These are phyloP conservation scores for Mythimna ferrago DNA, from an alignment of 2,888 invertebrate species.

Conservation along the genomic window DNA sequence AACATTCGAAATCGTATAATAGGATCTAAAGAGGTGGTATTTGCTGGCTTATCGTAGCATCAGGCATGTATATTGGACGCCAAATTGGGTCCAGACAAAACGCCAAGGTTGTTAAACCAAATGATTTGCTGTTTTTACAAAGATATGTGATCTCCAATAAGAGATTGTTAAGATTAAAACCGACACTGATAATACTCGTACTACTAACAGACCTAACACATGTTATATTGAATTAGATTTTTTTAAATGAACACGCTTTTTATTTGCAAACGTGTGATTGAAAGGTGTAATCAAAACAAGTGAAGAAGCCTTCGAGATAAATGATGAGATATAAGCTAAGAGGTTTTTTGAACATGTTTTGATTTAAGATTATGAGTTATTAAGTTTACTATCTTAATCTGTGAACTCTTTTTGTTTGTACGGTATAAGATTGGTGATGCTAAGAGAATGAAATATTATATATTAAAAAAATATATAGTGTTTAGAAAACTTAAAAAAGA, in stretches of 20 bases:
- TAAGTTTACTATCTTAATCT: slow-evolving; percentile 40
- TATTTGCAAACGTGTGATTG: slow-evolving; percentile 31
- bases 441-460: neutral
- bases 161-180: slow-evolving; percentile 39
- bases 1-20: neutral
- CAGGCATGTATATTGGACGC: slow-evolving; percentile 8
- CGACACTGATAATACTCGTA: slow-evolving; percentile 21
- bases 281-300: slow-evolving; percentile 52
- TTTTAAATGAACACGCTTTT: slow-evolving; percentile 34
- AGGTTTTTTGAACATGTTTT: slow-evolving; percentile 50
- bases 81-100: slow-evolving; percentile 21
- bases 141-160: slow-evolving; percentile 34
- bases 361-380: slow-evolving; percentile 48
- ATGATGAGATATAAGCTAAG: slow-evolving; percentile 51
- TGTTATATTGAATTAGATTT: slow-evolving; percentile 37
- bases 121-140: slow-evolving; percentile 47
- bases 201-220: slow-evolving; percentile 21
- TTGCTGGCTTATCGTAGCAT: slow-evolving; percentile 6
- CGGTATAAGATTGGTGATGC: slow-evolving; percentile 3
- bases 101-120: slow-evolving; percentile 35
- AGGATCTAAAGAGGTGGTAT: slow-evolving; percentile 9
- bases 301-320: slow-evolving; percentile 50
- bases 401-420: neutral
- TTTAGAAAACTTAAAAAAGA: too few relatives aligned
- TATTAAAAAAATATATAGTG: neutral